These are phyloP conservation scores for Sarcophaga rosellei DNA, from an alignment of 2,888 invertebrate genomes.

Conservation along the genomic window DNA sequence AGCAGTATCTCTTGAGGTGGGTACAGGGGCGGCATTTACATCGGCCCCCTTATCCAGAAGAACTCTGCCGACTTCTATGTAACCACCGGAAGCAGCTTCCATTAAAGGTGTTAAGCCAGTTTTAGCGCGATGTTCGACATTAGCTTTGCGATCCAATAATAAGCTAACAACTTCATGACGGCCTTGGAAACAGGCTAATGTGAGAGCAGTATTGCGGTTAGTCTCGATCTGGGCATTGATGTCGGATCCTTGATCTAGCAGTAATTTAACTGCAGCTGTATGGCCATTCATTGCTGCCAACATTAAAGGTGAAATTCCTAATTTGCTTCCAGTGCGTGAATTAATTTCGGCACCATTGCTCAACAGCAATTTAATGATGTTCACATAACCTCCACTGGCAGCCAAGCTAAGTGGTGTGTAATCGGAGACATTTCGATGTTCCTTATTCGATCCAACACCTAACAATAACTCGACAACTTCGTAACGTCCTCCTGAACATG, in stretches of 20 bases:
- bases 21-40: slow-evolving; percentile 99
- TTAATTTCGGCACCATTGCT: slow-evolving; percentile 99
- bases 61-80: slow-evolving; percentile 98
- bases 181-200: slow-evolving; percentile 99
- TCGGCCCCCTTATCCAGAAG: slow-evolving; percentile 98
- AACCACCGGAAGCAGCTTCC: slow-evolving; percentile 99
- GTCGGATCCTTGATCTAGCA: slow-evolving; percentile 98
- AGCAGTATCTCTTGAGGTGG: slow-evolving; percentile 98
- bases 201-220: slow-evolving; percentile 98
- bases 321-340: slow-evolving; percentile 97
- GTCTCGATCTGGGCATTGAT: slow-evolving; percentile 99
- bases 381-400: slow-evolving; percentile 98
- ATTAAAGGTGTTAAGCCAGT: slow-evolving; percentile 99
- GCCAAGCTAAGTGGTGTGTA: slow-evolving; percentile 99
- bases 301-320: slow-evolving; percentile 99
- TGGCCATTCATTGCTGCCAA: slow-evolving; percentile 99
- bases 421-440: slow-evolving; percentile 99
- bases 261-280: slow-evolving; percentile 94
- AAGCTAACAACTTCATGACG: slow-evolving; percentile 98
- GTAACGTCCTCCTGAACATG: slow-evolving; percentile 98
- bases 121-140: slow-evolving; percentile 99
- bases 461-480: slow-evolving; percentile 97
- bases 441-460: slow-evolving; percentile 95
- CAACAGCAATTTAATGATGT: slow-evolving; percentile 96
- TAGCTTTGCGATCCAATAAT: slow-evolving; percentile 96